Percentiles rank a stretch among this genome's conserved stretches.
phyloP scores from a whole-genome alignment of 2,113 vertebrate species.

The Barnardius zonarius region DNA sequence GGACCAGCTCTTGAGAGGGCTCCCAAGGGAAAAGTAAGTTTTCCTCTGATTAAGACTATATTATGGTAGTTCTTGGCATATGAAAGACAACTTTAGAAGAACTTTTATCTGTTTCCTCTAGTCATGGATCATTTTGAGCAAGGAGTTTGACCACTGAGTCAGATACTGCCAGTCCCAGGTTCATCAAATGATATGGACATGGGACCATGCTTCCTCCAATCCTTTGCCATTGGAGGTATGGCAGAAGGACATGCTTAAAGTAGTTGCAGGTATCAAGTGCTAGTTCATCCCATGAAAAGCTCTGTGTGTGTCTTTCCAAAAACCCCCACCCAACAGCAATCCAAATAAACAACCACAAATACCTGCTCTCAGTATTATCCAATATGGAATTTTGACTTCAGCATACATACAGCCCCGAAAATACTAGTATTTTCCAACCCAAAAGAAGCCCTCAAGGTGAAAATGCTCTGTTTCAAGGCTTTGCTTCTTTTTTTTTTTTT shows the following conservation, averaged over 20 bases:
- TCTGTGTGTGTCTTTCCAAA: rapidly evolving
- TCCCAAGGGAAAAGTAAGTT: background rate
- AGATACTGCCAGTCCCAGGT: background rate
- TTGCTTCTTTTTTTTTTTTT: background rate
- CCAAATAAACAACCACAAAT: background rate
- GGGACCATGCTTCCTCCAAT: background rate
- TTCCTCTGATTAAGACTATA: background rate
- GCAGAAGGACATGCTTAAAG: background rate
- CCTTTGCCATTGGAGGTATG: background rate
- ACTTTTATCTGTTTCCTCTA: background rate
- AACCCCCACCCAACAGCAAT: rapidly evolving
- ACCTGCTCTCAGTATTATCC: rapidly evolving
- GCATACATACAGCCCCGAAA: background rate
- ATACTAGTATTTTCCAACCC: background rate
- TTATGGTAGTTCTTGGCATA: background rate
- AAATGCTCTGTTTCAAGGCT: background rate
- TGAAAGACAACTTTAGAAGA: background rate
- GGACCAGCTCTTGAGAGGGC: rapidly evolving
- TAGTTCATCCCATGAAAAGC: background rate
- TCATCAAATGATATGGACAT: background rate
- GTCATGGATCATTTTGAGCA: background rate
- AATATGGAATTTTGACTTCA: background rate
- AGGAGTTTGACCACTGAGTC: background rate
- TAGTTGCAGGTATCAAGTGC: background rate
- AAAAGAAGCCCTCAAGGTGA: rapidly evolving